phyloP scores from a whole-genome alignment of 2,797 vertebrate genomes.

The Leptodactylus fallax region DNA sequence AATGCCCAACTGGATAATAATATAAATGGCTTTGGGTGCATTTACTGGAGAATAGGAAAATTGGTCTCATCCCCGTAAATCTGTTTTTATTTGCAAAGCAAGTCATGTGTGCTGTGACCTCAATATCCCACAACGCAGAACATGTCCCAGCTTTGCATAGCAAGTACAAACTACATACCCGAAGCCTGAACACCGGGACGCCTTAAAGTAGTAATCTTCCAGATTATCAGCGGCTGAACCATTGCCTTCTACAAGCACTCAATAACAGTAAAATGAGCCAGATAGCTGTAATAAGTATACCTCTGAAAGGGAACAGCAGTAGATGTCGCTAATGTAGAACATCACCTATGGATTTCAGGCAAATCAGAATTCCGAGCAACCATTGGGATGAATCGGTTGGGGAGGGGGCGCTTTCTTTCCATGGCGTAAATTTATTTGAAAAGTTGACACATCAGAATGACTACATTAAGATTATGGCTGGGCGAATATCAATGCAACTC shows the following conservation, averaged over 20 bases:
- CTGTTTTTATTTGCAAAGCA: slow-evolving; percentile 49
- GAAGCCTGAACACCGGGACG: slow-evolving; percentile 27
- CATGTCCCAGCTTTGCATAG: slow-evolving; percentile 50
- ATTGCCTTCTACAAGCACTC: slow-evolving; percentile 37
- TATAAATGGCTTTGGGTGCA: slow-evolving; percentile 21
- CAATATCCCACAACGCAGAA: slow-evolving; percentile 37
- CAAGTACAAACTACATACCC: slow-evolving; percentile 42
- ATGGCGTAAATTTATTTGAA: slow-evolving; percentile 38
- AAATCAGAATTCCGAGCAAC: not conserved
- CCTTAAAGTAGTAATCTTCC: slow-evolving; percentile 56
- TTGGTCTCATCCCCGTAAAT: slow-evolving; percentile 41
- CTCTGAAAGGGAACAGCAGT: slow-evolving; percentile 32
- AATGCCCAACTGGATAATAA: slow-evolving; percentile 32
- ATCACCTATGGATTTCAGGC: slow-evolving; percentile 40
- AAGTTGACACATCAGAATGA: slow-evolving; percentile 16
- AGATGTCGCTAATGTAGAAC: not conserved
- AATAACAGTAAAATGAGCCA: slow-evolving; percentile 54
- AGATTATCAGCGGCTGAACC: slow-evolving; percentile 56
- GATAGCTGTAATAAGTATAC: slow-evolving; percentile 45
- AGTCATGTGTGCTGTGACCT: slow-evolving; percentile 43
- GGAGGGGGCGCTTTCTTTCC: slow-evolving; percentile 8
- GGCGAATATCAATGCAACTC: slow-evolving; percentile 27
- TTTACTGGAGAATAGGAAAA: slow-evolving; percentile 28
- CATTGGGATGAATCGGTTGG: not conserved
- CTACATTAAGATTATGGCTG: slow-evolving; percentile 6